Conservation (phyloP, 2,113 vertebrate species). For the Prochilodus magdalenae region DNA sequence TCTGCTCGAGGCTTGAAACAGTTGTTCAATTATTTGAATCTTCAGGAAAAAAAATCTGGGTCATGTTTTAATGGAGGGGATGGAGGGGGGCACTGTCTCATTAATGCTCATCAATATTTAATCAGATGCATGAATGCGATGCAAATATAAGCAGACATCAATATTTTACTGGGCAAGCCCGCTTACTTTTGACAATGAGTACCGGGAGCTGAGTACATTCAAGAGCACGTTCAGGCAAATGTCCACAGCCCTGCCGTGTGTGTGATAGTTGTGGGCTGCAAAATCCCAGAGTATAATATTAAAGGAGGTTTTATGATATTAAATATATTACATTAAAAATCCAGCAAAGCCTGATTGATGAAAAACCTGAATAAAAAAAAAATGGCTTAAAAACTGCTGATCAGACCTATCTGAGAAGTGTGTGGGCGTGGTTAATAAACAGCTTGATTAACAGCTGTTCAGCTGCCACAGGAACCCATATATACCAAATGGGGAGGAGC, state of each 20-base stretch:
- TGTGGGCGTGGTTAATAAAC: too few relatives aligned
- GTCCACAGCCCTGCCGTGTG: not conserved
- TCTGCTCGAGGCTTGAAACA: constrained; percentile 28
- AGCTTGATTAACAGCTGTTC: too few relatives aligned
- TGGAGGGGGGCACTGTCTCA: constrained; percentile 32
- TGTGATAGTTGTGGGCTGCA: not conserved
- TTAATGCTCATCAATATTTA: constrained; percentile 53
- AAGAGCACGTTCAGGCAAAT: not conserved
- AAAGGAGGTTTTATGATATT: too few relatives aligned
- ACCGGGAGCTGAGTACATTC: not conserved
- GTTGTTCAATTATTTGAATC: constrained; percentile 38
- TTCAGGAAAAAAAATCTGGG: constrained; percentile 17
- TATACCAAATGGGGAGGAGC: not conserved
- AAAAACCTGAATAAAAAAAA: too few relatives aligned
- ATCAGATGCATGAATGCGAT: constrained; percentile 35
- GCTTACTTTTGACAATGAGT: not conserved
- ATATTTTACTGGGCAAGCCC: constrained; percentile 12
- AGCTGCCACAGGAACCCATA: not conserved
- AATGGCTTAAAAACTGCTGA: too few relatives aligned
- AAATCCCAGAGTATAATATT: too few relatives aligned
- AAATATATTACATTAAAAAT: too few relatives aligned
- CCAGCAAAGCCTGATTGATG: too few relatives aligned
- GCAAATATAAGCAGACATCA: constrained; percentile 34
- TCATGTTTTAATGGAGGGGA: not conserved
- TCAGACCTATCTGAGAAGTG: too few relatives aligned